Evolutionary conservation across 37 sponge, comb jelly and placozoan genomes (phyloP).

Genomic region (Amphimedon queenslandica): DNA sequence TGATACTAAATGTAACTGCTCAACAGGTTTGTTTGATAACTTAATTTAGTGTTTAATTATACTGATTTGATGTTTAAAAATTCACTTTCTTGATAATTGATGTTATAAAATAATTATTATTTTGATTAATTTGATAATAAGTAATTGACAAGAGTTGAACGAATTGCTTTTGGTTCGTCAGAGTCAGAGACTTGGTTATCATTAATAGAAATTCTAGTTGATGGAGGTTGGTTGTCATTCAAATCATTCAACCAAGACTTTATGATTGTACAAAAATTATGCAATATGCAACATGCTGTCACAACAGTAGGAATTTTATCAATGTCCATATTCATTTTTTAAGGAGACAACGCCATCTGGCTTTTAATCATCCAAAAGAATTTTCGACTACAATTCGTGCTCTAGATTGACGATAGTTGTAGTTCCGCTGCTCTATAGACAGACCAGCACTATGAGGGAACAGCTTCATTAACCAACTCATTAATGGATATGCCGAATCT

Average conservation of each 20-base stretch:
- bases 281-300: slow-evolving; percentile 24
- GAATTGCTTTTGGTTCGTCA: not conserved
- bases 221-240: slow-evolving; percentile 2
- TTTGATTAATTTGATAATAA: not conserved
- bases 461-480: slow-evolving; percentile 37
- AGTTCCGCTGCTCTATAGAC: not conserved
- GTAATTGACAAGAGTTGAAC: not conserved
- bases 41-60: too few species aligned
- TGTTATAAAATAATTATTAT: too few species aligned
- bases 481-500: slow-evolving; percentile 40
- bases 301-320: slow-evolving; percentile 13
- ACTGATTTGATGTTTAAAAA: too few species aligned
- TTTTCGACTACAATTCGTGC: slow-evolving; percentile 36
- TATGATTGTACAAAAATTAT: slow-evolving; percentile 29
- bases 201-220: not conserved
- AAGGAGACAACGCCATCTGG: slow-evolving; percentile 21
- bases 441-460: not conserved
- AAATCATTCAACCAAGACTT: not conserved
- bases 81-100: too few species aligned
- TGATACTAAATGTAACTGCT: too few species aligned
- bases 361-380: slow-evolving; percentile 39
- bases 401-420: slow-evolving; percentile 9
- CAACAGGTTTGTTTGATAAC: too few species aligned
- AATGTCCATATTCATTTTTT: too few species aligned
- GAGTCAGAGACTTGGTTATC: too few species aligned